Evolutionary conservation across 2,888 invertebrate species (phyloP), one percentile per base, ranked within the genome.

Genomic region (Muschampia plurimacula): DNA sequence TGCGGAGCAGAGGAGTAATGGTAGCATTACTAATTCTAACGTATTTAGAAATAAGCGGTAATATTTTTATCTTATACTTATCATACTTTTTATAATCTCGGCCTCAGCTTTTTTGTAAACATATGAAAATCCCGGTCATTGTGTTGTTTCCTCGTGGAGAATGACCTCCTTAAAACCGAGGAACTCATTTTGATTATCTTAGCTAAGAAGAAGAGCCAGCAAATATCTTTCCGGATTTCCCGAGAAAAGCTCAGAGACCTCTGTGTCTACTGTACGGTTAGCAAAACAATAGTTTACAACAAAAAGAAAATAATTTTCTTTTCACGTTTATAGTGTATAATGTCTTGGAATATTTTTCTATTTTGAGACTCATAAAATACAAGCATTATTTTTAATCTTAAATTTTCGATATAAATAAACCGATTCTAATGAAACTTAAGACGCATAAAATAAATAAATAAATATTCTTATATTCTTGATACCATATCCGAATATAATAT

Each of bases 101-200:
- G 9, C 8, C 22, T 52, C 22, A 52, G 9, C 22, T 15, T 52
- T 52, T 7, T 52, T 52, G 22, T 22, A 15, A 9, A 22, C 13
- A 22, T 52, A 59, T 5, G 22, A 22, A 57, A 57, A 57, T 57
- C 36, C 32, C 39, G 39, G 39, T n/a, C 39, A n/a, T 41, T 41
- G 15, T 62, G 39, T 62, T 62, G 39, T 68, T 62, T 67, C 39
- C 55, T 41, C 63, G 28, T 63, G 64, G 28, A 57, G 55, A 67
- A 67, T 57, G 39, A 49, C 63, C 52, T 49, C 39, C 52, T 15
- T 69, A 69, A 32, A 22, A 60, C 63, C 63, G 13, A 41, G 41
- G 63, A 52, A 44, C 64, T 64, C 63, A 69, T 69, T 69, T 69
- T 69, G 63, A 69, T 69, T 69, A 69, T 63, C 69, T 63, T 63